Conservation (phyloP, 2,797 vertebrate species). For the Enteromius radiatus region DNA sequence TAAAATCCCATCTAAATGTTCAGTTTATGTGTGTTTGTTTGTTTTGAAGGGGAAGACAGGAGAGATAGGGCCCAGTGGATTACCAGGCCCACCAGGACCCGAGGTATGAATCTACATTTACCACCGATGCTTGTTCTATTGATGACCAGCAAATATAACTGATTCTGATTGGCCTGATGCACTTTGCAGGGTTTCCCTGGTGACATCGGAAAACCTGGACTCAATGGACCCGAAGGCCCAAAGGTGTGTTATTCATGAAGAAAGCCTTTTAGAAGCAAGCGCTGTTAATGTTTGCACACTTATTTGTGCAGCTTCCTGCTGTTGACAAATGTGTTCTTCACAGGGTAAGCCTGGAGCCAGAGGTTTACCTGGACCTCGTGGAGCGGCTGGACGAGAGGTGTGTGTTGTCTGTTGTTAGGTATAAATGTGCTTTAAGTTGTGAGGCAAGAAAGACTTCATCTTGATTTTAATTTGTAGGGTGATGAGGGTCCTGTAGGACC, state of each 20-base stretch:
- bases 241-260: constrained; percentile 82
- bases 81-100: constrained; percentile 87
- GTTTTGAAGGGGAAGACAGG: constrained; percentile 85
- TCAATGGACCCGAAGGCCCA: constrained; percentile 92
- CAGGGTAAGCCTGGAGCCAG: constrained; percentile 91
- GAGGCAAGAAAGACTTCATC: constrained; percentile 3
- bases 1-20: background rate
- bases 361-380: constrained; percentile 94
- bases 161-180: background rate
- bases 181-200: constrained; percentile 91
- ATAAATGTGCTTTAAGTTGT: background rate
- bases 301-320: background rate
- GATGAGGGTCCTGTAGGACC: constrained; percentile 93
- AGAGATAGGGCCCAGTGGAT: constrained; percentile 88
- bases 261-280: background rate
- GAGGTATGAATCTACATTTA: constrained; percentile 81
- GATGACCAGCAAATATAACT: constrained; percentile 2
- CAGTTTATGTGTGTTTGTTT: constrained; percentile 21
- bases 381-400: constrained; percentile 91
- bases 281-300: background rate
- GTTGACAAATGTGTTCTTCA: constrained; percentile 20
- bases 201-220: constrained; percentile 95
- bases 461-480: constrained; percentile 80
- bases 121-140: constrained; percentile 13
- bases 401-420: constrained; percentile 37